Percentiles rank a stretch among this genome's conserved stretches.
phyloP scores from a whole-genome alignment of 2,797 vertebrate genomes.

The Catostomus latipinnis region DNA sequence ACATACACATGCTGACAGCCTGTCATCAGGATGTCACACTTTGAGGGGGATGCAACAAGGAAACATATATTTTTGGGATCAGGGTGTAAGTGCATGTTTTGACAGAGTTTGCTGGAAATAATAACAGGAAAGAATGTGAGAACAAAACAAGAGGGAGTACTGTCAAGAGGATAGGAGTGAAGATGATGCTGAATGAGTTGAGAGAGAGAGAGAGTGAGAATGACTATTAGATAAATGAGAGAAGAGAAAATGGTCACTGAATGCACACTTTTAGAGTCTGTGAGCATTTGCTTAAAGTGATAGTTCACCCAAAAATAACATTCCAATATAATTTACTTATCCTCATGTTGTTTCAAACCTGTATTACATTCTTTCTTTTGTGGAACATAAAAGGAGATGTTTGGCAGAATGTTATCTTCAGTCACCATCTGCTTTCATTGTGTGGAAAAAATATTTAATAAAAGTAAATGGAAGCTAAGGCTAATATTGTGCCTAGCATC shows the following conservation, averaged over 20 bases:
- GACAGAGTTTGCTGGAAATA: constrained; percentile 43
- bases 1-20: constrained; percentile 36
- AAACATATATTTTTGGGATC: constrained; percentile 49
- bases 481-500: too few relatives aligned
- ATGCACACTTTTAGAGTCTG: background rate
- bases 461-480: too few relatives aligned
- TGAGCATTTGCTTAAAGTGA: background rate
- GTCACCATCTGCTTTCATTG: too few relatives aligned
- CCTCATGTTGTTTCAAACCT: too few relatives aligned
- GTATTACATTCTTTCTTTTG: too few relatives aligned
- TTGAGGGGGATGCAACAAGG: constrained; percentile 37
- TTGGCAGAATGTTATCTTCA: too few relatives aligned
- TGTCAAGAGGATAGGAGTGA: constrained; percentile 46
- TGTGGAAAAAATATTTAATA: too few relatives aligned
- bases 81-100: constrained; percentile 45
- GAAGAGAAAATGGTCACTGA: constrained; percentile 24
- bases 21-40: constrained; percentile 37
- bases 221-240: constrained; percentile 26
- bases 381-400: too few relatives aligned
- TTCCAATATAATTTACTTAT: background rate
- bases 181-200: background rate
- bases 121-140: constrained; percentile 44
- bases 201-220: background rate
- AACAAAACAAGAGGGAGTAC: constrained; percentile 34
- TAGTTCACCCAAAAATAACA: constrained; percentile 8